These are phyloP conservation scores for Paedocypris micromegethes DNA, from an alignment of 2,797 vertebrate species.

Conservation along the genomic window DNA sequence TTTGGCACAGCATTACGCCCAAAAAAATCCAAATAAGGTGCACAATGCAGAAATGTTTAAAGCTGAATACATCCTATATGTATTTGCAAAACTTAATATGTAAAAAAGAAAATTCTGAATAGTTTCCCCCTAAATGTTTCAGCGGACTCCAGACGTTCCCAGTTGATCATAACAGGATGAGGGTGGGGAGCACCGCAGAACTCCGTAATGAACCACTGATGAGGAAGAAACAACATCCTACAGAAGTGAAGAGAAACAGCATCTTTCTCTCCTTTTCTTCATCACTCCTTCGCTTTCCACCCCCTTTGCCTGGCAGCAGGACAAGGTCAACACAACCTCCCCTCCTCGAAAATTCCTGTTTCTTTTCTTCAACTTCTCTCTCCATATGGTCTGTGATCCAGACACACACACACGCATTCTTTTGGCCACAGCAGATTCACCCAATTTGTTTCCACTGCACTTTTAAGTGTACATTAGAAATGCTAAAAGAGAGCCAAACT, in stretches of 20 bases:
- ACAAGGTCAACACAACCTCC: constrained; percentile 39
- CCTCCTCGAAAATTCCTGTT: constrained; percentile 30
- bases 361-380: constrained; percentile 11
- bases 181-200: constrained; percentile 38
- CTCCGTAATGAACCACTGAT: constrained; percentile 47
- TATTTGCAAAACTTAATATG: too few relatives aligned
- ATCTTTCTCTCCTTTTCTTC: constrained; percentile 23
- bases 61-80: too few relatives aligned
- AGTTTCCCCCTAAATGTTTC: not conserved
- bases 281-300: constrained; percentile 30
- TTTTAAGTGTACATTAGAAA: constrained; percentile 48
- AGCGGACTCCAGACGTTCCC: not conserved
- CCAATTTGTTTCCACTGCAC: constrained; percentile 70
- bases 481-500: constrained; percentile 56
- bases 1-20: too few relatives aligned
- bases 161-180: constrained; percentile 40
- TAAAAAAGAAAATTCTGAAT: not conserved
- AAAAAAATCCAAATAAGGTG: too few relatives aligned
- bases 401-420: constrained; percentile 61
- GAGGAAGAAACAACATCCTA: constrained; percentile 45
- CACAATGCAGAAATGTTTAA: too few relatives aligned
- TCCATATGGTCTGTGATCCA: constrained; percentile 28
- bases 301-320: constrained; percentile 33
- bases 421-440: constrained; percentile 69
- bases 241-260: constrained; percentile 30